phyloP scores from a whole-genome alignment of 2,797 vertebrate genomes.

The Antrozous pallidus region DNA sequence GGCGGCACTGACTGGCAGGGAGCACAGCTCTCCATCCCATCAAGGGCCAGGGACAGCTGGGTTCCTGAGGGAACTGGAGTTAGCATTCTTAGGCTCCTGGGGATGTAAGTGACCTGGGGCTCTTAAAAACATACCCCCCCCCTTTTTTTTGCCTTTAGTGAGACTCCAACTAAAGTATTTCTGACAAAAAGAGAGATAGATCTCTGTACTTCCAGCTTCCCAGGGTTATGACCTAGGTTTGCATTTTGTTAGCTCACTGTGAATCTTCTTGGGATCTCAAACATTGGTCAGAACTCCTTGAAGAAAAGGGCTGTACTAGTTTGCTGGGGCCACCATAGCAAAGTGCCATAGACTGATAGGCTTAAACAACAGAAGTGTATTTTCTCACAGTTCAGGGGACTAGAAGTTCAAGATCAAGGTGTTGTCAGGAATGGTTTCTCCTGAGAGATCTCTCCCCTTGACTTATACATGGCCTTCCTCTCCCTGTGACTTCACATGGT shows the following conservation, averaged over 20 bases:
- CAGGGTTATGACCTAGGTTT: neutral
- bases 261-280: neutral
- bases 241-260: neutral
- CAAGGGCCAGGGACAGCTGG: conserved; percentile 40
- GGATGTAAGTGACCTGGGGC: conserved; percentile 46
- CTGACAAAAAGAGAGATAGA: conserved; percentile 4
- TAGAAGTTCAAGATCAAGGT: neutral
- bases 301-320: neutral
- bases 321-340: neutral
- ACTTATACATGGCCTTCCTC: neutral
- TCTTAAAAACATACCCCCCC: conserved; percentile 42
- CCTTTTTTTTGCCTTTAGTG: neutral
- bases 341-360: neutral
- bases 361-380: neutral
- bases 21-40: neutral
- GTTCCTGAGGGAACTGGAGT: conserved; percentile 3
- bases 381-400: neutral
- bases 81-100: conserved; percentile 52
- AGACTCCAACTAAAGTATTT: conserved; percentile 6
- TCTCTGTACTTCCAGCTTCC: neutral
- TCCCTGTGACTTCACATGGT: neutral
- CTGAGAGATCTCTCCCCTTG: neutral
- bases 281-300: neutral
- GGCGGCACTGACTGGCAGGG: conserved; percentile 19
- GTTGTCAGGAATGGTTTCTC: neutral